Conservation (phyloP, 2,888 invertebrate species). For the Watsonalla cultraria region DNA sequence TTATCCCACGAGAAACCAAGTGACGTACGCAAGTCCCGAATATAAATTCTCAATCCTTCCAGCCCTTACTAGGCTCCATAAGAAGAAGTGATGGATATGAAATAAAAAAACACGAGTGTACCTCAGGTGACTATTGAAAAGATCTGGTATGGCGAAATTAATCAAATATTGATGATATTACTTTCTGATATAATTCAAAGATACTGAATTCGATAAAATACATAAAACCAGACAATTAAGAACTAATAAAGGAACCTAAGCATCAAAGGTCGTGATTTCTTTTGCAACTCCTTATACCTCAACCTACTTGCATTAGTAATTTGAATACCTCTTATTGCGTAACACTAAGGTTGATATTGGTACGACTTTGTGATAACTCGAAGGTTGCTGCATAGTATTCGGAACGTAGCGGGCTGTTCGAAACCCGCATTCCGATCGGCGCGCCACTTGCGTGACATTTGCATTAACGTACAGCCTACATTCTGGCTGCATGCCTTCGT, state of each 20-base stretch:
- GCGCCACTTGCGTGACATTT: conserved; percentile 59
- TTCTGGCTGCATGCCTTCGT: conserved; percentile 1
- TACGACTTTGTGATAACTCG: conserved; percentile 11
- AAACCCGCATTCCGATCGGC: conserved; percentile 54
- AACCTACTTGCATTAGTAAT: neutral
- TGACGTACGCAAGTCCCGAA: no score
- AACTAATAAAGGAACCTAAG: conserved; percentile 8
- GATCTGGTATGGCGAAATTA: no score
- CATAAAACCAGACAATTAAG: conserved; percentile 1
- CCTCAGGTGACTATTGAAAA: no score
- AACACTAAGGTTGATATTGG: conserved; percentile 21
- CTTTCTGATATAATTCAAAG: no score
- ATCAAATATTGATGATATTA: no score
- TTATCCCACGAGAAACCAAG: no score
- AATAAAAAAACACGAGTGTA: no score
- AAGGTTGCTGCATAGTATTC: conserved; percentile 28
- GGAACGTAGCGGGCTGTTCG: conserved; percentile 36
- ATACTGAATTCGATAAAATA: no score
- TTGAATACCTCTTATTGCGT: conserved; percentile 11
- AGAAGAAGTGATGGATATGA: no score
- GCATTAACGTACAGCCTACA: conserved; percentile 32
- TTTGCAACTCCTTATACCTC: conserved; percentile 26
- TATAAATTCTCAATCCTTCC: no score
- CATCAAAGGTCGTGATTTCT: conserved; percentile 40
- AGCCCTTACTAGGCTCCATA: no score